phyloP scores from a whole-genome alignment of 1,140 invertebrate genomes.

The Lordiphosa mommai region DNA sequence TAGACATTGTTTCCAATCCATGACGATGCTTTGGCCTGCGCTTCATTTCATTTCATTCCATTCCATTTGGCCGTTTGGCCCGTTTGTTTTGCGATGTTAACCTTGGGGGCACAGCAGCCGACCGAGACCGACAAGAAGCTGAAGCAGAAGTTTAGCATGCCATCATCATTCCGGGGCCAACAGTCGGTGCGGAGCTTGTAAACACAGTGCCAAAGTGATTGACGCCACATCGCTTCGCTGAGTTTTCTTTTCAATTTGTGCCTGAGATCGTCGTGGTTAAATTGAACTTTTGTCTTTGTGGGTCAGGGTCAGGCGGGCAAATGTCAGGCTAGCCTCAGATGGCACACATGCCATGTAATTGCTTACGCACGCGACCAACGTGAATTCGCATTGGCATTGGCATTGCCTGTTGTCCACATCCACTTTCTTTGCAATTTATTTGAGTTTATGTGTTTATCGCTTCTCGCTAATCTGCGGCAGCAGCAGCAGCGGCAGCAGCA shows the following conservation, averaged over 20 bases:
- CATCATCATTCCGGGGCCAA: slow-evolving; percentile 13
- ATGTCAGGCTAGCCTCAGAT: slow-evolving; percentile 53
- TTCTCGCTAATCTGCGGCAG: slow-evolving; percentile 54
- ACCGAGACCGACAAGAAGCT: slow-evolving; percentile 45
- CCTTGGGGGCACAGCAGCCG: slow-evolving; percentile 66
- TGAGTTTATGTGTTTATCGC: slow-evolving; percentile 65
- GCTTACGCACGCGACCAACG: slow-evolving; percentile 62
- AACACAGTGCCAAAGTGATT: slow-evolving; percentile 62
- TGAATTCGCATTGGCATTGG: background rate
- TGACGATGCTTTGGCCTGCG: slow-evolving; percentile 24
- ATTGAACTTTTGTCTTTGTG: slow-evolving; percentile 44
- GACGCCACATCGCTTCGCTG: slow-evolving; percentile 32
- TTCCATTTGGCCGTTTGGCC: slow-evolving; percentile 52
- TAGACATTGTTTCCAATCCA: slow-evolving; percentile 28
- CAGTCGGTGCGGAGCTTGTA: slow-evolving; percentile 5
- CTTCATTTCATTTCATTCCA: slow-evolving; percentile 59
- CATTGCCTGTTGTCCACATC: slow-evolving; percentile 35
- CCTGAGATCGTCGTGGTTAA: slow-evolving; percentile 15
- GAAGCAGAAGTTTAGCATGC: slow-evolving; percentile 47
- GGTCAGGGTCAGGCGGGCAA: slow-evolving; percentile 70
- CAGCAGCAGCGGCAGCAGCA: slow-evolving; percentile 25
- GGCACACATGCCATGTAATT: slow-evolving; percentile 47
- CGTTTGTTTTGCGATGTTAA: slow-evolving; percentile 69
- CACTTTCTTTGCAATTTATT: slow-evolving; percentile 72
- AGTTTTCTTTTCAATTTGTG: slow-evolving; percentile 46